Percentiles rank a stretch among this genome's conserved stretches.
phyloP scores from a whole-genome alignment of 2,113 vertebrate species.

The Ceyx margarethae region DNA sequence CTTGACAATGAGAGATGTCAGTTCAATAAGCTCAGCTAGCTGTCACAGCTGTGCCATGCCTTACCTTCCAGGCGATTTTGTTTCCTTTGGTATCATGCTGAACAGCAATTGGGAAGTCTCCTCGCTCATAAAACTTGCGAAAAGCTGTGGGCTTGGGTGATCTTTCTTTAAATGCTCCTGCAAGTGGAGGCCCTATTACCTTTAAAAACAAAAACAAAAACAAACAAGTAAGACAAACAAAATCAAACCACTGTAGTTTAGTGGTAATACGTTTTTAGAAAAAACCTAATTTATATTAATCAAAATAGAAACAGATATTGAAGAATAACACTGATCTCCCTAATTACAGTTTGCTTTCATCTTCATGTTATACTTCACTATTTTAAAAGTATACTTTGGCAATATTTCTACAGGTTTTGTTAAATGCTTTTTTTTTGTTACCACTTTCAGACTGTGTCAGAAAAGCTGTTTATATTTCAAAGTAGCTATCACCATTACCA shows the following conservation, averaged over 20 bases:
- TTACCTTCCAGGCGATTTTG: constrained; percentile 96
- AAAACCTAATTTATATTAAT: not conserved
- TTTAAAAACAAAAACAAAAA: constrained; percentile 45
- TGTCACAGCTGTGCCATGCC: constrained; percentile 62
- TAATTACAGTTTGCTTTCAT: not conserved
- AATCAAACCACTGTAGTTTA: not conserved
- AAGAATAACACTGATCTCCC: not conserved
- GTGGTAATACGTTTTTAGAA: not conserved
- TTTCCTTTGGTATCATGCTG: constrained; percentile 84
- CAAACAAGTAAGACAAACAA: not conserved
- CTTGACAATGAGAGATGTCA: constrained; percentile 68
- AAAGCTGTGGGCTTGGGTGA: constrained; percentile 86
- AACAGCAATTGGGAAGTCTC: constrained; percentile 90
- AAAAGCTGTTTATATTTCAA: not conserved
- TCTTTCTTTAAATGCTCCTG: constrained; percentile 86
- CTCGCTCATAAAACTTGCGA: constrained; percentile 90
- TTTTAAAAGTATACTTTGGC: not conserved
- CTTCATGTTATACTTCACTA: not conserved
- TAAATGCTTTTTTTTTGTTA: not conserved
- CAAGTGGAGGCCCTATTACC: constrained; percentile 88
- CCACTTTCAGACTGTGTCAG: not conserved
- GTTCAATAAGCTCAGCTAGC: constrained; percentile 51
- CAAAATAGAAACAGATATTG: not conserved
- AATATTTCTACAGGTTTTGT: not conserved
- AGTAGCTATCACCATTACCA: not conserved